Conservation (phyloP, 2,888 invertebrate species). For the Calameuta idolon region DNA sequence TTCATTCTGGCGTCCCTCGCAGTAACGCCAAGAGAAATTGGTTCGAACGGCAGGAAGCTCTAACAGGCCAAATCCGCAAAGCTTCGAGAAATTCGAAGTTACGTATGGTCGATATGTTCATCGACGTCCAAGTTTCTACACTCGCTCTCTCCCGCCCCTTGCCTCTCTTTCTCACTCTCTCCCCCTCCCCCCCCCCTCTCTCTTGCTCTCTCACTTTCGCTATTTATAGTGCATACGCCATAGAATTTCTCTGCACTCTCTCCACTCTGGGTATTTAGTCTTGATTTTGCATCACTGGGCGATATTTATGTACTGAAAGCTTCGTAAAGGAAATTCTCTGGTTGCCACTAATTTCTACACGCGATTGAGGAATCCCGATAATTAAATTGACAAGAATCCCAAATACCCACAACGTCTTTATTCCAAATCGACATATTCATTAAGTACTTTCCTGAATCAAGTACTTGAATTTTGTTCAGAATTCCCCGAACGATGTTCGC, state of each 20-base stretch:
- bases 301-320: not conserved
- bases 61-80: constrained; percentile 9
- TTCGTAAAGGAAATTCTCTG: not conserved
- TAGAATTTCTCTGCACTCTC: not conserved
- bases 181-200: not conserved
- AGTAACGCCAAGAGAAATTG: constrained; percentile 7
- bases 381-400: not conserved
- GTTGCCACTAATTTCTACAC: not conserved
- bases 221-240: not conserved
- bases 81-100: constrained; percentile 7
- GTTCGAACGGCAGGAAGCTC: not conserved
- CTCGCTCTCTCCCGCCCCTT: not conserved
- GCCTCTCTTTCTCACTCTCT: not conserved
- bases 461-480: not conserved
- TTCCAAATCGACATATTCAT: not conserved
- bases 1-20: constrained; percentile 2
- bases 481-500: not conserved
- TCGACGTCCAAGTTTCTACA: constrained; percentile 13
- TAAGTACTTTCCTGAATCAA: not conserved
- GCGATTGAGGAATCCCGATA: not conserved
- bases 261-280: constrained; percentile 17
- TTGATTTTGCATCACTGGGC: too few species aligned
- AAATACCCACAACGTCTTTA: not conserved
- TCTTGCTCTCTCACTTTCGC: not conserved
- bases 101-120: constrained; percentile 8